phyloP scores from a whole-genome alignment of 2,113 vertebrate genomes.

The Saiga tatarica region DNA sequence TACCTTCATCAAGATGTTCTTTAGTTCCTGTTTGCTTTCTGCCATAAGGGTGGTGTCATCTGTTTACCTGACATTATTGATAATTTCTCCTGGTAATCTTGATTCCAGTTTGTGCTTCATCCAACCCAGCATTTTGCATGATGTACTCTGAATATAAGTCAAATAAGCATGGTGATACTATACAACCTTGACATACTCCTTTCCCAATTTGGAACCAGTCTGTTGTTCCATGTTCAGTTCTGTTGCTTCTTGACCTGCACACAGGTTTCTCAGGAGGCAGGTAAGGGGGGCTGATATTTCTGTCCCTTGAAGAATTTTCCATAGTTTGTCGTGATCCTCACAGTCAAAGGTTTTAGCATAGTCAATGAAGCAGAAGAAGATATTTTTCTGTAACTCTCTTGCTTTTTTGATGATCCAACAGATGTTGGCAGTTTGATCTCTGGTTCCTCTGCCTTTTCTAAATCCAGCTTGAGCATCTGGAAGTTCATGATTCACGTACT shows the following conservation, averaged over 20 bases:
- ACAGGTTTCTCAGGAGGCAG: not conserved
- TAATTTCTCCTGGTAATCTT: not conserved
- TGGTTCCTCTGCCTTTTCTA: not conserved
- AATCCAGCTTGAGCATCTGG: not conserved
- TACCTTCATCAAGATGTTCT: not conserved
- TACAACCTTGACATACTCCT: not conserved
- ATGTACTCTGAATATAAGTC: not conserved
- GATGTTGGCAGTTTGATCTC: not conserved
- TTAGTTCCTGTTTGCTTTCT: not conserved
- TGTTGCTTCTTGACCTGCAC: not conserved
- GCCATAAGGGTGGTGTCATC: not conserved
- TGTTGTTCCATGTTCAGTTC: not conserved
- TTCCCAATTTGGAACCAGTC: not conserved
- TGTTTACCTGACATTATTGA: not conserved
- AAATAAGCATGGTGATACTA: not conserved
- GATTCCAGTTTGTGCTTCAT: not conserved
- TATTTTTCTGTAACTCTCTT: not conserved
- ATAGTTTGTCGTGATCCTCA: not conserved
- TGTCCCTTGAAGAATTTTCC: not conserved
- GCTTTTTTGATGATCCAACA: not conserved
- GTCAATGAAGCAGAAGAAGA: not conserved
- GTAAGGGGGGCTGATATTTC: not conserved
- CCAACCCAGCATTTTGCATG: not conserved
- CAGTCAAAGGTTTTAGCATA: not conserved
- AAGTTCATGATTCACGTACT: accelerated